Evolutionary conservation across 2,797 vertebrate genomes (phyloP).

Genomic region (Babyrousa celebensis): DNA sequence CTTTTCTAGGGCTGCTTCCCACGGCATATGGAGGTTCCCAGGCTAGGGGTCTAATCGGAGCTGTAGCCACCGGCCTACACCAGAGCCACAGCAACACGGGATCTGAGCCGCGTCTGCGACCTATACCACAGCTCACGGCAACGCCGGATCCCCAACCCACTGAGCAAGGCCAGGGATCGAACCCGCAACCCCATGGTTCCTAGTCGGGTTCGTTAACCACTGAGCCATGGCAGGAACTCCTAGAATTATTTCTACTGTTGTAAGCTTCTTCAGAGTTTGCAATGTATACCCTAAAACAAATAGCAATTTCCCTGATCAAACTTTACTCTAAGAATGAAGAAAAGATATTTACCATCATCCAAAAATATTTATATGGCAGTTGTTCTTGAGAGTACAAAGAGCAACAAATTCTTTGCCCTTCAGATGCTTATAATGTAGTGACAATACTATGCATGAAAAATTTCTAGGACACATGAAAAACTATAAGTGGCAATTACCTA

Average conservation of each 20-base stretch:
- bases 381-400: slow-evolving; percentile 49
- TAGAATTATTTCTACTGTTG: slow-evolving; percentile 24
- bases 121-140: too few species aligned
- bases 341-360: slow-evolving; percentile 30
- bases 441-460: slow-evolving; percentile 35
- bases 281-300: background rate
- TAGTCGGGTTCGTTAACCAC: too few species aligned
- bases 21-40: too few species aligned
- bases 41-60: too few species aligned
- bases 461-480: slow-evolving; percentile 60
- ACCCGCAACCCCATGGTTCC: too few species aligned
- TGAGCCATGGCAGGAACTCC: too few species aligned
- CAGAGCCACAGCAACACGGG: too few species aligned
- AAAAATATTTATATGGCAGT: slow-evolving; percentile 38
- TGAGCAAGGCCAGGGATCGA: too few species aligned
- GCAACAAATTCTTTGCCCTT: slow-evolving; percentile 17
- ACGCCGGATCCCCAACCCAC: too few species aligned
- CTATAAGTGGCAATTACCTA: slow-evolving; percentile 6
- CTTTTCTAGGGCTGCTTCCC: too few species aligned
- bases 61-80: too few species aligned
- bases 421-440: slow-evolving; percentile 48
- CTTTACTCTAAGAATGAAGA: slow-evolving; percentile 31
- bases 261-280: slow-evolving; percentile 48
- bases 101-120: too few species aligned
- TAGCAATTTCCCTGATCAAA: background rate